phyloP scores from a whole-genome alignment of 2,888 invertebrate species.

The Esperia sulphurella region DNA sequence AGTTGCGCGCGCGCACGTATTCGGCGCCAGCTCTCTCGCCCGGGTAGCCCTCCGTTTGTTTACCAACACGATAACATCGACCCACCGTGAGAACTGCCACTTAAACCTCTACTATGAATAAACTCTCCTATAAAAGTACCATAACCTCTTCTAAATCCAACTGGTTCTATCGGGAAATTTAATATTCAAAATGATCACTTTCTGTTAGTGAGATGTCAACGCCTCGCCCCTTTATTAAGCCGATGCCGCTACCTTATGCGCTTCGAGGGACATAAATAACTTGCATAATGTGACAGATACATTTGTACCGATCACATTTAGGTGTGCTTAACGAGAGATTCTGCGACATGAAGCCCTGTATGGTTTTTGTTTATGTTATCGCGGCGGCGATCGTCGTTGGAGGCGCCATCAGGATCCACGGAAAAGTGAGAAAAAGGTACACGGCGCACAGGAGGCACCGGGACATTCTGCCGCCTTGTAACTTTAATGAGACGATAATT shows the following conservation, averaged over 20 bases:
- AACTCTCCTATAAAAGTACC: slow-evolving; percentile 30
- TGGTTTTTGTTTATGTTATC: slow-evolving; percentile 69
- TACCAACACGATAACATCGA: slow-evolving; percentile 49
- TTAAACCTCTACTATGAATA: slow-evolving; percentile 28
- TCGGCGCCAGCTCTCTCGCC: slow-evolving; percentile 28
- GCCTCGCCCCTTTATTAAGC: slow-evolving; percentile 59
- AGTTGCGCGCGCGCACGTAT: slow-evolving; percentile 73
- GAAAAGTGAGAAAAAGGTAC: slow-evolving; percentile 70
- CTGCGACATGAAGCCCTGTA: slow-evolving; percentile 60
- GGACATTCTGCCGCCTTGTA: slow-evolving; percentile 63
- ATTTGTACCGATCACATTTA: slow-evolving; percentile 55
- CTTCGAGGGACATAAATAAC: slow-evolving; percentile 61
- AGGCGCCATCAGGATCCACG: slow-evolving; percentile 67
- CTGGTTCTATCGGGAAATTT: slow-evolving; percentile 41
- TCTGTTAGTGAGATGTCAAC: slow-evolving; percentile 68
- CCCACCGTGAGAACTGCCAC: slow-evolving; percentile 36
- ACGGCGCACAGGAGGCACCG: slow-evolving; percentile 60
- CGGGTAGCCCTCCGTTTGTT: slow-evolving; percentile 44
- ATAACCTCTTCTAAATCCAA: slow-evolving; percentile 29
- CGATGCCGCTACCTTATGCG: slow-evolving; percentile 52
- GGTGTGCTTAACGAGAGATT: slow-evolving; percentile 55
- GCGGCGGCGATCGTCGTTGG: slow-evolving; percentile 58
- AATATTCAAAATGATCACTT: slow-evolving; percentile 53
- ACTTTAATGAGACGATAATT: slow-evolving; percentile 73
- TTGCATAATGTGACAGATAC: slow-evolving; percentile 73